Conservation (phyloP, 35 echinoderm and acorn worm species). For the Chiridota heheva region DNA sequence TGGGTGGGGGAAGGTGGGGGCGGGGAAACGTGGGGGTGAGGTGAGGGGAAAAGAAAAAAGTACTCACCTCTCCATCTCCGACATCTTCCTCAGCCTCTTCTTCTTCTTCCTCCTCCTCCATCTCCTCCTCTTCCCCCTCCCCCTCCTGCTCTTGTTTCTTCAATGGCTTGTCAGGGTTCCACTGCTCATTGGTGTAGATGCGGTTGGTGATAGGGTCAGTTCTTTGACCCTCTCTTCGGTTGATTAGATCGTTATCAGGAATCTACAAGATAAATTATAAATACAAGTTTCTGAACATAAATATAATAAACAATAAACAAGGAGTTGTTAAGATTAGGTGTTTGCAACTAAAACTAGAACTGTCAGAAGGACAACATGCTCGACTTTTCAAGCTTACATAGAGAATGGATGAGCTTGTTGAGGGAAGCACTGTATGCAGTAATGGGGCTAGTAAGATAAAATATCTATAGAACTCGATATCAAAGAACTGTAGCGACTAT, state of each 20-base stretch:
- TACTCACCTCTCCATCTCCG: not conserved
- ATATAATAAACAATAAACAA: not conserved
- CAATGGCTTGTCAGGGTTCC: conserved; percentile 86
- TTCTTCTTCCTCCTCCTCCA: conserved; percentile 93
- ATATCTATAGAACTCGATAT: too few relatives aligned
- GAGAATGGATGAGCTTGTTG: too few relatives aligned
- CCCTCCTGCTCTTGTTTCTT: conserved; percentile 62
- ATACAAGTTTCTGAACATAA: not conserved
- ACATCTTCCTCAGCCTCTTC: conserved; percentile 64
- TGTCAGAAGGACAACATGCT: too few relatives aligned
- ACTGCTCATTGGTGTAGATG: conserved; percentile 82
- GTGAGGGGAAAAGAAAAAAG: too few relatives aligned
- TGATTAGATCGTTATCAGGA: conserved; percentile 73
- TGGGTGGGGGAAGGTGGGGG: too few relatives aligned
- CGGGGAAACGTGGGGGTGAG: too few relatives aligned
- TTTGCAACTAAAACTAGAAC: too few relatives aligned
- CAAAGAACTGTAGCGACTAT: too few relatives aligned
- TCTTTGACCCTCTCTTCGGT: conserved; percentile 63
- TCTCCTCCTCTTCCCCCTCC: conserved; percentile 82
- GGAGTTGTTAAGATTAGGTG: not conserved
- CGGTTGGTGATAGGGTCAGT: conserved; percentile 75
- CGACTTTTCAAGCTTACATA: too few relatives aligned
- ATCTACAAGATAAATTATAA: conserved; percentile 28
- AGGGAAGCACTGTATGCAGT: too few relatives aligned
- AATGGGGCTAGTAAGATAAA: too few relatives aligned